These are phyloP conservation scores for Cyaniris semiargus DNA, from an alignment of 2,888 invertebrate species.

Conservation along the genomic window DNA sequence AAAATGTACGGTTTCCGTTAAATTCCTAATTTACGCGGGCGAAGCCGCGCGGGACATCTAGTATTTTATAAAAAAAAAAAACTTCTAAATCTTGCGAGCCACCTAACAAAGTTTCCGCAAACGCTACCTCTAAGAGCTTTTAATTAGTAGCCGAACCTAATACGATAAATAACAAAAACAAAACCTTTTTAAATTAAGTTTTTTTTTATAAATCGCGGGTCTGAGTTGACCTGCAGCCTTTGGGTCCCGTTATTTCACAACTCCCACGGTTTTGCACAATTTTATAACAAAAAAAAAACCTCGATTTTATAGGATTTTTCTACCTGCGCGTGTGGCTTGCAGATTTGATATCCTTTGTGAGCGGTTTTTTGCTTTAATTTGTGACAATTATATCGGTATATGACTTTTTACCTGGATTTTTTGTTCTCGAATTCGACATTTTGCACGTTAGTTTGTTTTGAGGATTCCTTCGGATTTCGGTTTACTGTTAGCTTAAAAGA, in stretches of 20 bases:
- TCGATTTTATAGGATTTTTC: slow-evolving; percentile 63
- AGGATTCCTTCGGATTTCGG: slow-evolving; percentile 55
- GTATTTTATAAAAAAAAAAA: too few relatives aligned
- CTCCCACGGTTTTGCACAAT: slow-evolving; percentile 79
- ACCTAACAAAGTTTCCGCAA: slow-evolving; percentile 20
- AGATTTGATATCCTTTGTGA: slow-evolving; percentile 79
- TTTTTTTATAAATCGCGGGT: slow-evolving; percentile 34
- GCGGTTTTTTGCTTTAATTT: slow-evolving; percentile 77
- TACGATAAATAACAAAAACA: slow-evolving; percentile 18
- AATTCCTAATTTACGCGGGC: too few relatives aligned
- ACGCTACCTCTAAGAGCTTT: not conserved
- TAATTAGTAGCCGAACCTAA: slow-evolving; percentile 16
- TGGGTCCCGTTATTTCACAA: slow-evolving; percentile 68
- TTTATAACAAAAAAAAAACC: slow-evolving; percentile 58
- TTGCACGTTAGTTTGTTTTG: slow-evolving; percentile 72
- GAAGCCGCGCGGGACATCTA: too few relatives aligned
- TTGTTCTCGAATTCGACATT: slow-evolving; percentile 67
- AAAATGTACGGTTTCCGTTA: too few relatives aligned
- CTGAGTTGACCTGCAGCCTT: slow-evolving; percentile 35
- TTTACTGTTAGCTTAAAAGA: slow-evolving; percentile 58
- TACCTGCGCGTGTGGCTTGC: slow-evolving; percentile 81
- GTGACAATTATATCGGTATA: slow-evolving; percentile 81
- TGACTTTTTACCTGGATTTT: slow-evolving; percentile 78
- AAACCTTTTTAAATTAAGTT: slow-evolving; percentile 31
- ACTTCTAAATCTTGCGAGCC: not conserved